Conservation (phyloP, 2,113 vertebrate species). For the Cyanistes caeruleus region DNA sequence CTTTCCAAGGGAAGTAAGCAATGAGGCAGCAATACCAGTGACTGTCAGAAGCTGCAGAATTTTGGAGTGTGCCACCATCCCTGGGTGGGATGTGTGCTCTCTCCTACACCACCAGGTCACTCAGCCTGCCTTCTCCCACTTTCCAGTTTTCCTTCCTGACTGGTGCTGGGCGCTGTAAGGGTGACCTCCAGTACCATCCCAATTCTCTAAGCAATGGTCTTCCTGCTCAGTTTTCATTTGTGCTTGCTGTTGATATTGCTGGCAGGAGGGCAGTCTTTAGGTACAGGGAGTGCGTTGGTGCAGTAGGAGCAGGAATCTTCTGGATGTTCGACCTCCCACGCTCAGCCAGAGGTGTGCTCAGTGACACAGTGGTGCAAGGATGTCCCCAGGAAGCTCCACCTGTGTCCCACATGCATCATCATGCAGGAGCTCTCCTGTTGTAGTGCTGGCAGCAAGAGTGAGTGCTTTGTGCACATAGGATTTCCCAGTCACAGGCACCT, state of each 20-base stretch:
- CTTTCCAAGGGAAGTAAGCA: neutral
- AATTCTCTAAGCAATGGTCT: neutral
- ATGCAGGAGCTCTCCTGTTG: rapidly evolving
- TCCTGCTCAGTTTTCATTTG: neutral
- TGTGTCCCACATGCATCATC: rapidly evolving
- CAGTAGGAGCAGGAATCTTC: neutral
- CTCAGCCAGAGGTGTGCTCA: rapidly evolving
- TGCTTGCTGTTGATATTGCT: neutral
- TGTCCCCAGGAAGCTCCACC: neutral
- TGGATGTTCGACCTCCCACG: rapidly evolving
- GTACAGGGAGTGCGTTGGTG: rapidly evolving
- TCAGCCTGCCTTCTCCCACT: neutral
- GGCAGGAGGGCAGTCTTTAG: neutral
- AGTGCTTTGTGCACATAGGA: rapidly evolving
- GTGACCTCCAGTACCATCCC: neutral
- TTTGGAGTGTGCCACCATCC: neutral
- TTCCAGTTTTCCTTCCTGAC: neutral
- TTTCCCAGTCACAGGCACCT: neutral
- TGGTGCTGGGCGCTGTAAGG: neutral
- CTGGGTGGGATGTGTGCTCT: neutral
- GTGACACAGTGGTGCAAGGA: rapidly evolving
- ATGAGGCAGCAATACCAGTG: neutral
- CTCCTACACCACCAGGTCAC: neutral
- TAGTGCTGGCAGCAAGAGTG: neutral
- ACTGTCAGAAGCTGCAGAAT: neutral